Percentiles rank a stretch among this genome's conserved stretches.
phyloP scores from a whole-genome alignment of 2,888 invertebrate genomes.

The Dicranocentrus wangi region DNA sequence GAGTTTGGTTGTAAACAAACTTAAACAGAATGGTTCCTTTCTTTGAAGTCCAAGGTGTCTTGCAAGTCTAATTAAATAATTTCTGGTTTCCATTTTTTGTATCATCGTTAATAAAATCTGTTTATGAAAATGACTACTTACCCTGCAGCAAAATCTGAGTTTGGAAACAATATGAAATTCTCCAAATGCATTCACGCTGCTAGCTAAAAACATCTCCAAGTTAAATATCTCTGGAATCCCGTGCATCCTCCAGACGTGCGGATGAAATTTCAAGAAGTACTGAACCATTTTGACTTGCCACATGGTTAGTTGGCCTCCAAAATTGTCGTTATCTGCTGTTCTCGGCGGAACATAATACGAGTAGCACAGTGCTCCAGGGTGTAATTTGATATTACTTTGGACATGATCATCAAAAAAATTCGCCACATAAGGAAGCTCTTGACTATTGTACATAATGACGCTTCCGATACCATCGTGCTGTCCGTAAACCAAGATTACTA shows the following conservation, averaged over 20 bases:
- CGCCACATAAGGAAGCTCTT: constrained; percentile 31
- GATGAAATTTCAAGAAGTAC: constrained; percentile 42
- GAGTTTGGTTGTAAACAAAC: too few relatives aligned
- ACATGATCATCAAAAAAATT: constrained; percentile 27
- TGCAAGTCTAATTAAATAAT: constrained; percentile 42
- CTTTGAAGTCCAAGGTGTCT: constrained; percentile 54
- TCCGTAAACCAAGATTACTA: constrained; percentile 16
- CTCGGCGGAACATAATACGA: constrained; percentile 52
- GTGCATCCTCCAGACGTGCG: constrained; percentile 47
- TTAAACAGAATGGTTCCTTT: constrained; percentile 50
- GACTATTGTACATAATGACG: constrained; percentile 22
- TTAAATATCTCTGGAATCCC: constrained; percentile 45
- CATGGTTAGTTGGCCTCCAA: constrained; percentile 49
- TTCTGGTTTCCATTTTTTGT: too few relatives aligned
- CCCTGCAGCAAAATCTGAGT: constrained; percentile 56
- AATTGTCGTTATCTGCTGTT: constrained; percentile 41
- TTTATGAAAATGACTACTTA: constrained; percentile 12
- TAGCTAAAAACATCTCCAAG: constrained; percentile 15
- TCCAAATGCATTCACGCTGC: not conserved
- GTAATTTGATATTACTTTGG: constrained; percentile 22
- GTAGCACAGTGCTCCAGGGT: constrained; percentile 16
- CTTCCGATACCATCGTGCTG: constrained; percentile 21
- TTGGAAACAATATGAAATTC: constrained; percentile 53
- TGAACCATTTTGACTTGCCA: constrained; percentile 54
- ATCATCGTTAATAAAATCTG: not conserved